Base-by-base conservation (phyloP, 2,797 vertebrate genomes). In the Euthynnus affinis region DNA sequence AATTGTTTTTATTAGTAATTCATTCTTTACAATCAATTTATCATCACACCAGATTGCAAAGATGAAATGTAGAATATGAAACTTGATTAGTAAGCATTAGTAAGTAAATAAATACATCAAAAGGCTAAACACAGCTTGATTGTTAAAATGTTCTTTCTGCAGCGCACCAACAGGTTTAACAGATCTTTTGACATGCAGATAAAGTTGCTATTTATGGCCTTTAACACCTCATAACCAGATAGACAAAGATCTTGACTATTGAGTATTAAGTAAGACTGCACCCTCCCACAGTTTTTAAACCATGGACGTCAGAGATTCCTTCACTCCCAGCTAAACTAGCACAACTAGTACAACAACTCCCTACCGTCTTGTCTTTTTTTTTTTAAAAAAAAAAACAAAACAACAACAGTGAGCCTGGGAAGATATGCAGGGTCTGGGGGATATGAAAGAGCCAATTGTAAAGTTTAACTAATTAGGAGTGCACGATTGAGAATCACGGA, bases 381-480 rank as follows among this genome's bases (percentile, higher is more conserved):
- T n/a, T n/a, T n/a, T n/a, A n/a, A n/a, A n/a, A n/a, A n/a, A n/a
- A n/a, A n/a, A n/a, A n/a, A n/a, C n/a, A 69, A 53, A 71, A 73
- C 69, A 76, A 67, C 58, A 81, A 61, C 57, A 53, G 61, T 20
- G 58, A 82, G 49, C 58, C 59, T 77, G 75, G 60, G 78, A 85
- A 74, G 83, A 67, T 58, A 14, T 29, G 23, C 65, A 44, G 15
- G 1, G 61, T 49, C 23, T 68, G 71, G 74, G 61, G 5, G 1
- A 44, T 9, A 70, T 86, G 80, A 91, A 92, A 88, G 87, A 87
- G 59, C 25, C 81, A 52, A 56, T 90, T 92, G 87, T 90, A 32
- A 77, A 15, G 76, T 78, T 82, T 64, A 87, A 89, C 81, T 74
- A 88, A 88, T 91, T 84, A 84, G 22, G 70, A 77, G 76, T 71